Evolutionary conservation across 2,797 vertebrate species (phyloP), one percentile per base, ranked within the genome.

Genomic region (Tolypeutes matacus): DNA sequence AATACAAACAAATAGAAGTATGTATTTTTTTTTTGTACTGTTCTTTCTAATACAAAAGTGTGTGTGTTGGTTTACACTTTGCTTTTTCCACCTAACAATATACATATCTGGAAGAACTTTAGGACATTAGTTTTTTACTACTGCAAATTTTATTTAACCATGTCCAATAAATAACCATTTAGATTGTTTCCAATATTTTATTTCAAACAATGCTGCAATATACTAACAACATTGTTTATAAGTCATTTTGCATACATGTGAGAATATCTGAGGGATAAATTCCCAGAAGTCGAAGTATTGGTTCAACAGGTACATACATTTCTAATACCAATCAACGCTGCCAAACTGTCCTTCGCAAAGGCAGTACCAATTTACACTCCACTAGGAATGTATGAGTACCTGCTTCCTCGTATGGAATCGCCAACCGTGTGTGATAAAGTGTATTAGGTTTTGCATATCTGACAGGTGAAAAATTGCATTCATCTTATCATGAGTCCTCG

Each of bases 401-500:
- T 17, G 34, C 76, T 27, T 49, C 67, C 69, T n/a, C 51, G 8
- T 6, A 0, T 0, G 10, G 21, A 69, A 18, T 10, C 36, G n/a
- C n/a, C 75, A 2, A 7, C 0, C 1, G 42, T 1, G 11, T 7
- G 62, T 21, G 53, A 27, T 1, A 25, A 34, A 21, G 17, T 0
- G 0, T 12, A 25, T 13, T n/a, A 6, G n/a, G 29, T 34, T 11
- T 1, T 60, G 29, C 65, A 20, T 2, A 25, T 17, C 29, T 0
- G 13, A 25, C 39, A 67, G 31, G 34, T 12, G 46, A 34, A 69
- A 42, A 81, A 42, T 1, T 5, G n/a, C 58, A 1, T 25, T 29
- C 18, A 46, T 34, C 36, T n/a, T 58, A 21, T 21, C 27, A 0
- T 2, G 60, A 12, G 6, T 23, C 46, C 46, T 46, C 46, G 39